These are phyloP conservation scores for Pionites leucogaster DNA, from an alignment of 2,113 vertebrate genomes.

Conservation along the genomic window DNA sequence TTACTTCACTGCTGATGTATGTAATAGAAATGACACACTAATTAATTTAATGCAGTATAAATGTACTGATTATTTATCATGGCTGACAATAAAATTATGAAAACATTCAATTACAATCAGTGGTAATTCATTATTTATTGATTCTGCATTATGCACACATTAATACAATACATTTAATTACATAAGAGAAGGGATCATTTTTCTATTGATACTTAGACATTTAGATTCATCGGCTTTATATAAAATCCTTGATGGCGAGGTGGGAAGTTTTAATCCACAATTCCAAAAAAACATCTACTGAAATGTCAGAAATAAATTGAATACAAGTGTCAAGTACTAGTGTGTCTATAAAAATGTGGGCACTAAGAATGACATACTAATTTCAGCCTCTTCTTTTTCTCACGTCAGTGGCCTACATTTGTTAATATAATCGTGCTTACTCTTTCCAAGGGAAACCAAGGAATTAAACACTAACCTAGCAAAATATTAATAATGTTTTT, in stretches of 20 bases:
- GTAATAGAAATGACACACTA: conserved; percentile 80
- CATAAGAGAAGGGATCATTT: conserved; percentile 64
- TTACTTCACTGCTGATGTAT: conserved; percentile 83
- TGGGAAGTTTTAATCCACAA: conserved; percentile 50
- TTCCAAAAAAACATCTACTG: conserved; percentile 14
- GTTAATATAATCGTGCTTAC: not conserved
- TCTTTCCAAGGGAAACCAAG: not conserved
- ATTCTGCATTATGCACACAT: conserved; percentile 80
- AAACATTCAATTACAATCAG: conserved; percentile 86
- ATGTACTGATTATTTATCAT: conserved; percentile 86
- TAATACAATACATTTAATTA: conserved; percentile 83
- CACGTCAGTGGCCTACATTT: conserved; percentile 23
- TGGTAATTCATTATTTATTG: conserved; percentile 87
- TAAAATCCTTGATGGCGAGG: conserved; percentile 43
- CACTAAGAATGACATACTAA: conserved; percentile 38
- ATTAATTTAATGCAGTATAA: conserved; percentile 86
- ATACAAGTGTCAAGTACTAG: conserved; percentile 38
- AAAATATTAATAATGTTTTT: not conserved
- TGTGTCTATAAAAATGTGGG: conserved; percentile 19
- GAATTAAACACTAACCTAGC: not conserved
- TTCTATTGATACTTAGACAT: conserved; percentile 68
- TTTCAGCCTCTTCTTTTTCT: conserved; percentile 24
- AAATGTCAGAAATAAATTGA: conserved; percentile 56
- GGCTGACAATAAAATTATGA: conserved; percentile 85
- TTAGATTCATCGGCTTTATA: conserved; percentile 65